These are phyloP conservation scores for Saccopteryx bilineata DNA, from an alignment of 2,113 vertebrate genomes.

Conservation along the genomic window DNA sequence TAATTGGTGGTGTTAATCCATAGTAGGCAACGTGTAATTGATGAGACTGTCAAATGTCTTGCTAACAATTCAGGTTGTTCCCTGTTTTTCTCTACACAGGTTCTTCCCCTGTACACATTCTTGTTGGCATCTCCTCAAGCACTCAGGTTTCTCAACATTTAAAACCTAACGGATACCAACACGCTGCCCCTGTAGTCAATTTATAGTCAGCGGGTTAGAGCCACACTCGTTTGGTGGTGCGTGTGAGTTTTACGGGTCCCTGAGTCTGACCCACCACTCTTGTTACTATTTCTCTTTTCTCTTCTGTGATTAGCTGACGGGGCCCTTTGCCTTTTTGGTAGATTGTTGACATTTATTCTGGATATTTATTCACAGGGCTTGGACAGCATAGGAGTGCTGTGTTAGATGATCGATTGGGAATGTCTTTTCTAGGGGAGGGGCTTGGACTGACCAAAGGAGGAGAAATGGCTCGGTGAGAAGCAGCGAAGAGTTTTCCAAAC, in stretches of 20 bases:
- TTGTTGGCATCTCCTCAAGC: not conserved
- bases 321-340: not conserved
- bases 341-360: too few species aligned
- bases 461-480: not conserved
- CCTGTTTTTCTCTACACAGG: too few species aligned
- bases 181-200: too few species aligned
- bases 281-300: not conserved
- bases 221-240: accelerated
- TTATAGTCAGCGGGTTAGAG: too few species aligned
- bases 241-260: not conserved
- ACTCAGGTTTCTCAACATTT: not conserved
- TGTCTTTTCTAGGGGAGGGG: not conserved
- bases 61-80: not conserved
- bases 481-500: not conserved
- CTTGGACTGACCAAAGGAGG: not conserved
- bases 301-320: not conserved
- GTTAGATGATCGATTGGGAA: not conserved
- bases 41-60: accelerated
- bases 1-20: accelerated
- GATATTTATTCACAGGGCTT: too few species aligned
- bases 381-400: not conserved
- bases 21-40: accelerated
- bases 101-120: not conserved
- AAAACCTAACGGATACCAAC: not conserved
- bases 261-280: not conserved